Evolutionary conservation across 1,140 invertebrate genomes (phyloP), one percentile per base, ranked within the genome.

Genomic region (Drosophila leontia): DNA sequence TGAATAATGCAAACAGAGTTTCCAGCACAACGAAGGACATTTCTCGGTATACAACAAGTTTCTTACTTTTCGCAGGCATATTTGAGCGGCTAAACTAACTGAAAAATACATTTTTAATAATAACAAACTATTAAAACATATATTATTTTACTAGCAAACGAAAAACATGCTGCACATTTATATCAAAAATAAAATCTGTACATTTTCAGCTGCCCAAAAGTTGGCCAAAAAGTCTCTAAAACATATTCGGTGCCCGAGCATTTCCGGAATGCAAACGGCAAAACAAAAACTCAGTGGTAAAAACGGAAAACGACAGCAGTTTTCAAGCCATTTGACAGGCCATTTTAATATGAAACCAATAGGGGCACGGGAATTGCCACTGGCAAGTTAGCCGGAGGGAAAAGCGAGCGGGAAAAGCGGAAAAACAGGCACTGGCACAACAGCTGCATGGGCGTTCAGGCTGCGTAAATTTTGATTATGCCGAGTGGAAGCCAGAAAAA

Each of bases 291-390:
- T 82, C 55, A 29, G 35, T 60, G 61, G 64, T 42, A 58, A 72
- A 78, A 62, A 76, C 59, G 71, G 55, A 35, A 86, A 85, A 59
- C 61, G 85, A 81, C 78, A 78, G 69, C 58, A 77, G 75, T 88
- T 88, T 84, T 90, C 82, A 79, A 88, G 72, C 82, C 86, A 84
- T 88, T 88, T 88, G 85, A 90, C 86, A 85, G 86, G 67, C 59
- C 80, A 62, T 90, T 87, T 88, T 70, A 84, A 84, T 90, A 84
- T 81, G 74, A 64, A 83, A 77, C 71, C 83, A 83, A 86, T 87
- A 77, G 50, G 37, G 32, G 75, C 41, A 23, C 50, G 19, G 37
- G 32, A 34, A 44, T 44, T 41, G 15, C 37, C 51, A 12, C 12
- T 51, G 44, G 29, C 12, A n/a, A 29, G 17, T 48, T 32, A 50